These are phyloP conservation scores for Acholoe squamosa DNA, from an alignment of 2,888 invertebrate genomes.

Conservation along the genomic window DNA sequence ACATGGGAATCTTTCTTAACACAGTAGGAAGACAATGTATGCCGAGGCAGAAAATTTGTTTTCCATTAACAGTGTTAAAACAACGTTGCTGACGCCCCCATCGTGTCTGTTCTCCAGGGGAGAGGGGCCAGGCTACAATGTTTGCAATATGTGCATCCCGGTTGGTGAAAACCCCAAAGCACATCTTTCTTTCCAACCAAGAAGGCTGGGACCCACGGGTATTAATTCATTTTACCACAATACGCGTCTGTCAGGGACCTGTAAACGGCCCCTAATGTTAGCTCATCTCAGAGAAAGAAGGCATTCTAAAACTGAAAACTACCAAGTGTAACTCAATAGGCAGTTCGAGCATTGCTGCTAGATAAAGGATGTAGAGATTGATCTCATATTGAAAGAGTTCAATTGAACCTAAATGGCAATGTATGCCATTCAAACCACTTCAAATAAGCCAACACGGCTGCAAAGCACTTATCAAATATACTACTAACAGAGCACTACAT, in stretches of 20 bases:
- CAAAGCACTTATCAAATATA: no score
- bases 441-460: no score
- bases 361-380: no score
- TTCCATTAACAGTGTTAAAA: slow-evolving; percentile 51
- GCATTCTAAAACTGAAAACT: no score
- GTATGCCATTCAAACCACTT: no score
- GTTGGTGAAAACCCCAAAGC: slow-evolving; percentile 15
- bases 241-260: background rate
- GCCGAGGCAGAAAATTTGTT: slow-evolving; percentile 50
- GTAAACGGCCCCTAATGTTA: background rate
- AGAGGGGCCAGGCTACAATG: background rate
- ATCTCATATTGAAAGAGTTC: no score
- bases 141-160: background rate
- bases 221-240: slow-evolving; percentile 53
- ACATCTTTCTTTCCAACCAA: background rate
- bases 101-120: background rate
- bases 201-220: slow-evolving; percentile 6
- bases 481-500: no score
- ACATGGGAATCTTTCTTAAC: no score
- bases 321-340: no score
- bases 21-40: slow-evolving; percentile 39
- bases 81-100: slow-evolving; percentile 27
- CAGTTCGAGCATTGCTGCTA: no score
- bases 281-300: no score
- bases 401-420: no score